These are phyloP conservation scores for Chaetogeoica ovagalla DNA, from an alignment of 2,888 invertebrate species.

Conservation along the genomic window DNA sequence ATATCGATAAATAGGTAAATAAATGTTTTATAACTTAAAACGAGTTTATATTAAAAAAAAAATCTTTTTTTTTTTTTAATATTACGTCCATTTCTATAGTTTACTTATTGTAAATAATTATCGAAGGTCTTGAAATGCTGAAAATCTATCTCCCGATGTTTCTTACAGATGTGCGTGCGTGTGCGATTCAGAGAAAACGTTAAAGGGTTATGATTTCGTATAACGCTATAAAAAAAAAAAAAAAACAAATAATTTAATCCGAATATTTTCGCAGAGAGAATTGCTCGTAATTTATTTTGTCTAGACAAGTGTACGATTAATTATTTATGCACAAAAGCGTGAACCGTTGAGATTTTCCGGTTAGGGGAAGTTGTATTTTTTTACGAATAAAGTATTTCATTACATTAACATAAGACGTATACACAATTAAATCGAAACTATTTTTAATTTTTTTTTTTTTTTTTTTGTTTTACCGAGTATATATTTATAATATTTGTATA, in stretches of 20 bases:
- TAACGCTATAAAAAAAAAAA: not conserved
- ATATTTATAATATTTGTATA: too few species aligned
- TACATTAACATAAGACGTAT: not conserved
- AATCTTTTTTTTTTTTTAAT: too few species aligned
- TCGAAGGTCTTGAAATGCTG: too few species aligned
- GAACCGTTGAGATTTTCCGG: not conserved
- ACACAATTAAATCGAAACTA: too few species aligned
- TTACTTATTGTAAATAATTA: too few species aligned
- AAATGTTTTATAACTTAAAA: too few species aligned
- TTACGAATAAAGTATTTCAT: constrained; percentile 14
- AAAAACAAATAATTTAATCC: not conserved
- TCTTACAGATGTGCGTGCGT: not conserved
- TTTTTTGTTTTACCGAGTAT: too few species aligned
- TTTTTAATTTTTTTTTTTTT: constrained; percentile 1
- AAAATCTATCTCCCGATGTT: too few species aligned
- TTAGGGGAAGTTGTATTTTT: constrained; percentile 10
- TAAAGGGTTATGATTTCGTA: not conserved
- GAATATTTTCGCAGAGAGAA: constrained; percentile 12
- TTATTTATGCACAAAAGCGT: constrained; percentile 15
- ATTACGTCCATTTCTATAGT: too few species aligned
- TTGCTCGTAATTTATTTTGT: constrained; percentile 7
- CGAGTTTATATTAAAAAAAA: too few species aligned
- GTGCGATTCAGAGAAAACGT: not conserved
- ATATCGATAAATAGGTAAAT: too few species aligned
- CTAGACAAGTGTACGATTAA: not conserved